Conservation (phyloP, 2,797 vertebrate genomes). For the Cynopterus sphinx region DNA sequence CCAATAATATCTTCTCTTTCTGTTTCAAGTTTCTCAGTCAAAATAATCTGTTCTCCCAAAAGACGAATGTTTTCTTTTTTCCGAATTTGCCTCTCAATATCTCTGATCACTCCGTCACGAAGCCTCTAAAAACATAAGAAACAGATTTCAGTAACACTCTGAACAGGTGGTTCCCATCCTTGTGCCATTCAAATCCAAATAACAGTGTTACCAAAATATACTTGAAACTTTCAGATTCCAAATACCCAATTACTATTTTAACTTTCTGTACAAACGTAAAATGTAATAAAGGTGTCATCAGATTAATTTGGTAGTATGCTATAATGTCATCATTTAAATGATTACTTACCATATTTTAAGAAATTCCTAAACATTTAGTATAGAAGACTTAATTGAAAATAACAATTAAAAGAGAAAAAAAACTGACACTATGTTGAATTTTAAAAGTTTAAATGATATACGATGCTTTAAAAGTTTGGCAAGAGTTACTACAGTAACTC, state of each 20-base stretch:
- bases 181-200: constrained; percentile 47
- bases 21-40: constrained; percentile 89
- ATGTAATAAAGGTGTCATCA: constrained; percentile 6
- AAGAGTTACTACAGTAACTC: background rate
- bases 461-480: background rate
- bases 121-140: constrained; percentile 89
- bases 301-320: constrained; percentile 8
- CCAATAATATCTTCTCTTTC: constrained; percentile 82
- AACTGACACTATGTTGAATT: background rate
- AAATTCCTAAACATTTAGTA: constrained; percentile 37
- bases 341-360: background rate
- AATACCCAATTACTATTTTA: constrained; percentile 61
- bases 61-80: constrained; percentile 92
- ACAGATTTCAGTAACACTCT: constrained; percentile 69
- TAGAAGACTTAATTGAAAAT: constrained; percentile 7
- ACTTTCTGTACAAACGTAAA: constrained; percentile 56
- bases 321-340: constrained; percentile 28
- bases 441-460: constrained; percentile 18
- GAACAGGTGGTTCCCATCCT: constrained; percentile 57
- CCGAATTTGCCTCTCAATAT: constrained; percentile 90
- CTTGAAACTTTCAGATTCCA: constrained; percentile 50
- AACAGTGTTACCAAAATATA: constrained; percentile 59
- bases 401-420: background rate
- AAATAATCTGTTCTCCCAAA: constrained; percentile 91
- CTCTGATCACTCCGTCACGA: constrained; percentile 90